phyloP scores from a whole-genome alignment of 2,797 vertebrate genomes.

The Myiothlypis chrysogaster region DNA sequence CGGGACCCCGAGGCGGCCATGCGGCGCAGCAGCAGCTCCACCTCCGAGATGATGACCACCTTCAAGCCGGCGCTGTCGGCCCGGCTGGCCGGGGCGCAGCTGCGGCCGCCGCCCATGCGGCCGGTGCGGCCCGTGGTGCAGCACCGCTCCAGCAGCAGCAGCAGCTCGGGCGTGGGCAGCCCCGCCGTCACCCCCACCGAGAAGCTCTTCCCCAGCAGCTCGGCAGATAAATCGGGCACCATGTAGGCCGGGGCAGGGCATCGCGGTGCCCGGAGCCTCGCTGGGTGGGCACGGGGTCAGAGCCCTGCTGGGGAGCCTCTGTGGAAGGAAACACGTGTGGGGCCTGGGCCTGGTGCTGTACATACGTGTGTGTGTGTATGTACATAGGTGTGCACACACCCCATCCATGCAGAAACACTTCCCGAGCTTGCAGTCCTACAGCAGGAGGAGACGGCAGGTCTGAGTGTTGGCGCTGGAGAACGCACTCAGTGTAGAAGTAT shows the following conservation, averaged over 20 bases:
- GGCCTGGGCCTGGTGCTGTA: neutral
- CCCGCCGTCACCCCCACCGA: constrained; percentile 89
- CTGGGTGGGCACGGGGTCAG: neutral
- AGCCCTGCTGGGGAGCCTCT: neutral
- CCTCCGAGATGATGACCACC: constrained; percentile 91
- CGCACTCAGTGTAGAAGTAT: constrained; percentile 58
- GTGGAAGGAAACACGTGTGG: neutral
- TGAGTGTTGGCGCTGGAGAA: constrained; percentile 57
- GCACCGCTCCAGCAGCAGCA: constrained; percentile 90
- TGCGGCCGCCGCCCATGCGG: constrained; percentile 86
- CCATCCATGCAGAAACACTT: neutral
- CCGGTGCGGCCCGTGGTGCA: constrained; percentile 84
- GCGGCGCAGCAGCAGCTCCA: constrained; percentile 89
- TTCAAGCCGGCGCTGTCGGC: constrained; percentile 88
- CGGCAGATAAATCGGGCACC: constrained; percentile 81
- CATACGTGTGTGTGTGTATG: neutral
- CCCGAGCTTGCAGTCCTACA: neutral
- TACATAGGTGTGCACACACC: neutral
- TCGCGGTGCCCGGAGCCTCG: neutral
- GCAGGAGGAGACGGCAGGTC: constrained; percentile 12
- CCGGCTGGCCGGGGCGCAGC: constrained; percentile 84
- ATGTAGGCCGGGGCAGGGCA: constrained; percentile 61
- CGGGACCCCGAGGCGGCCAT: constrained; percentile 89
- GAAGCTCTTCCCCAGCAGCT: constrained; percentile 86
- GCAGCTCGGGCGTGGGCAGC: constrained; percentile 90